These are phyloP conservation scores for Ailurus styani DNA, from an alignment of 2,113 vertebrate species.

Conservation along the genomic window DNA sequence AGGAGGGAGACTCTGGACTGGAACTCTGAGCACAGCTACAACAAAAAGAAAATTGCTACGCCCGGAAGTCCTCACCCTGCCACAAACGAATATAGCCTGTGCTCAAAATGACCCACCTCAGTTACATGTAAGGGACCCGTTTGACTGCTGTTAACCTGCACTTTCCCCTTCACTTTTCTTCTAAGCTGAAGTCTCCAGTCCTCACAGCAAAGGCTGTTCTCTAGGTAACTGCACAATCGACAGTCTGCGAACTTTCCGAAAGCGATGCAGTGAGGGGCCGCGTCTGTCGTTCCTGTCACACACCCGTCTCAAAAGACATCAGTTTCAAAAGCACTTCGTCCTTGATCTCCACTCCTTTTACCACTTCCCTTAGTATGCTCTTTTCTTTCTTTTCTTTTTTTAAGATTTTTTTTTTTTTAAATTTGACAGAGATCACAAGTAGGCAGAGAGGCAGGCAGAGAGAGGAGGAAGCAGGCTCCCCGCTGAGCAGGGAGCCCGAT, in stretches of 20 bases:
- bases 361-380: background rate
- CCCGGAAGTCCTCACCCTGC: background rate
- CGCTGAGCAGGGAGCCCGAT: too few relatives aligned
- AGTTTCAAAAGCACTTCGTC: background rate
- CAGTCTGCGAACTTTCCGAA: background rate
- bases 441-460: too few relatives aligned
- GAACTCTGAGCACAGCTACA: background rate
- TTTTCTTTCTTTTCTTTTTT: background rate
- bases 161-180: background rate
- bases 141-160: too few relatives aligned
- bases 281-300: background rate
- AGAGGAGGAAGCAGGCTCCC: too few relatives aligned
- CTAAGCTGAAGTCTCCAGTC: background rate
- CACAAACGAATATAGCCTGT: accelerated
- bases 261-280: background rate
- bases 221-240: background rate
- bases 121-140: background rate
- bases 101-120: background rate
- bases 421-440: too few relatives aligned
- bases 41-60: background rate
- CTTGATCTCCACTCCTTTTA: background rate
- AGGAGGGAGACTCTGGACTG: background rate
- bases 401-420: too few relatives aligned
- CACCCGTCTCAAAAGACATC: background rate
- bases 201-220: too few relatives aligned